Evolutionary conservation across 2,797 vertebrate genomes (phyloP), one percentile per base, ranked within the genome.

Genomic region (Taenioides sp.): DNA sequence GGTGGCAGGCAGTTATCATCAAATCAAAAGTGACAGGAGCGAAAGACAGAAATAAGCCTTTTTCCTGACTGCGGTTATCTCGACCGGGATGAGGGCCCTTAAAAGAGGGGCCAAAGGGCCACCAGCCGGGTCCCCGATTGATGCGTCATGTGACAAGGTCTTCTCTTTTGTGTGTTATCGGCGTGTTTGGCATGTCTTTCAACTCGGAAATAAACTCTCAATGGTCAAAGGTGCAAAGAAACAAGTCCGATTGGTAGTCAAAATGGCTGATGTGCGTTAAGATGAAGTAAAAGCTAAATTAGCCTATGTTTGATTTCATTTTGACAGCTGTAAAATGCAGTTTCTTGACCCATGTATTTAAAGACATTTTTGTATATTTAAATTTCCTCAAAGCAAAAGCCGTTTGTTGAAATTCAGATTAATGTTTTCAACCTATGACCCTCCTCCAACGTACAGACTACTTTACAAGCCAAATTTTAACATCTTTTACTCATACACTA

Each of bases 11-110:
- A 37, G 80, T 87, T 91, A 92, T 92, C 87, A 81, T 86, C 87
- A 71, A 80, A 91, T 91, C 91, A 87, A 86, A 90, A 59, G 71
- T 85, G 87, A 89, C 87, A 86, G 86, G 78, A 72, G 86, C 85
- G 65, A 83, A 83, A 77, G 86, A 89, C 84, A 84, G 81, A 90
- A 88, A 90, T 89, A 91, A 89, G 82, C 88, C 69, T 74, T 77
- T 62, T 88, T 87, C 83, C 84, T 70, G 87, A 72, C 80, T 72
- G 83, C 37, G 65, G 89, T 91, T 89, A 88, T 91, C 89, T 86
- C 73, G 31, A 23, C 68, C 18, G 69, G 76, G 87, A 91, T 78
- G 82, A 74, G 79, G 84, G 79, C 79, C 69, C 78, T 87, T 87
- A 78, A 80, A 90, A 88, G 49, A 64, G 60, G 86, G 65, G 82